Evolutionary conservation across 2,797 vertebrate species (phyloP).

Genomic region (Emydoidea blandingii): DNA sequence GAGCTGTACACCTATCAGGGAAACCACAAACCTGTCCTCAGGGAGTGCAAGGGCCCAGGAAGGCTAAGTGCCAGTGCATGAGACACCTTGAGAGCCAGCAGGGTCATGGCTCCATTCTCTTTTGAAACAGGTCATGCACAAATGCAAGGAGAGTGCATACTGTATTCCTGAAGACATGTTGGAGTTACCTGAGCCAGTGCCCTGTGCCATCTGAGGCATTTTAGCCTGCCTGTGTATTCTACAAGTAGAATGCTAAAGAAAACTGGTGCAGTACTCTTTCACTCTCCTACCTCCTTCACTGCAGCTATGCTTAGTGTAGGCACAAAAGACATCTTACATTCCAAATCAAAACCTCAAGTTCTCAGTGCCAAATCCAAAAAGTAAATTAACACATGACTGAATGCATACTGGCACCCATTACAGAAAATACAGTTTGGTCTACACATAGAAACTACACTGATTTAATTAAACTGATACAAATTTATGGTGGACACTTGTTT

Average conservation of each 20-base stretch:
- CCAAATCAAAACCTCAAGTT: background rate
- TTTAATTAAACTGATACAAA: background rate
- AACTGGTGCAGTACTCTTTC: rapidly evolving
- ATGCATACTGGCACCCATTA: background rate
- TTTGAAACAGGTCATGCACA: background rate
- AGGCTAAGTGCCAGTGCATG: background rate
- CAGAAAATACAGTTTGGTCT: background rate
- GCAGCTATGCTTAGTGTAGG: rapidly evolving
- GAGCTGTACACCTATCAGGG: background rate
- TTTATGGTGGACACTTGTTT: background rate
- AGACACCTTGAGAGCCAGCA: background rate
- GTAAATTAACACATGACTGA: background rate
- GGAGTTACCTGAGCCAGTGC: background rate
- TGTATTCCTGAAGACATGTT: background rate
- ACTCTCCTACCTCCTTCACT: rapidly evolving
- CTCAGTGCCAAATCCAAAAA: constrained; percentile 7
- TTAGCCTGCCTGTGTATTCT: background rate
- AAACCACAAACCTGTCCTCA: background rate
- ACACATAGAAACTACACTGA: background rate
- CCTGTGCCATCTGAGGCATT: background rate
- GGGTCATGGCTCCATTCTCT: background rate
- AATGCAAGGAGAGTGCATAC: background rate
- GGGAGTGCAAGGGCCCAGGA: background rate
- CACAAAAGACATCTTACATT: background rate
- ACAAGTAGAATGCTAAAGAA: rapidly evolving